Percentiles rank a stretch among this genome's conserved stretches.
Evolutionary conservation across 2,113 vertebrate species (phyloP).

Genomic region (Danionella cerebrum): DNA sequence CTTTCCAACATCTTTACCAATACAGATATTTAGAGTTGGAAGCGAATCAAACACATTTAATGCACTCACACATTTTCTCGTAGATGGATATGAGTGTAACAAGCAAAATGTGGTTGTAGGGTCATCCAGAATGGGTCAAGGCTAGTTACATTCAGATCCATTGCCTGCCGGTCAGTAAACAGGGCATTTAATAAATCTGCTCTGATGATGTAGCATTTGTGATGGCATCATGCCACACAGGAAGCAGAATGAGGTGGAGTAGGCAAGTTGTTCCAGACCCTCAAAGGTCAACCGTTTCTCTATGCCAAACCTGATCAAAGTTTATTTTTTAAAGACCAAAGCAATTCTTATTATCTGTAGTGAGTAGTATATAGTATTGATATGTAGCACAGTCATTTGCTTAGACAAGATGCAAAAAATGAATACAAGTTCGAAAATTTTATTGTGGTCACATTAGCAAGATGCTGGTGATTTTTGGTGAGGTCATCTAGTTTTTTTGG

Average conservation of each 20-base stretch:
- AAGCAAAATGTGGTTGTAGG: not conserved
- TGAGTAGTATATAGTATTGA: conserved; percentile 50
- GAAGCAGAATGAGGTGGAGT: conserved; percentile 13
- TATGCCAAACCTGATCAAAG: conserved; percentile 67
- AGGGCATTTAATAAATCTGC: conserved; percentile 7
- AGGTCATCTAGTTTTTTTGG: not conserved
- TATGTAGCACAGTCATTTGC: conserved; percentile 75
- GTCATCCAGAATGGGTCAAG: not conserved
- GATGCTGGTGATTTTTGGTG: not conserved
- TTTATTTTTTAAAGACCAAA: conserved; percentile 76
- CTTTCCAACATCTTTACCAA: not conserved
- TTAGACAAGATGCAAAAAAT: conserved; percentile 69
- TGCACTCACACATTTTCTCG: conserved; percentile 1
- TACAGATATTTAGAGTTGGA: conserved; percentile 11
- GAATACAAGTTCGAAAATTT: conserved; percentile 21
- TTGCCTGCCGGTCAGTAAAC: not conserved
- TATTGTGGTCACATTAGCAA: not conserved
- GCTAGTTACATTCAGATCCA: conserved; percentile 5
- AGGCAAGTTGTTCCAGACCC: conserved; percentile 24
- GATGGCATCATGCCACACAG: not conserved
- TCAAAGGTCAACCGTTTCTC: conserved; percentile 56
- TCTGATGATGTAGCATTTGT: conserved; percentile 58
- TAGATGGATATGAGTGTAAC: conserved; percentile 3
- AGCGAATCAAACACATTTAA: not conserved
- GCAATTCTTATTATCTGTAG: conserved; percentile 61